Base-by-base conservation (phyloP, 1,140 invertebrate genomes). In the Tyrophagus putrescentiae region DNA sequence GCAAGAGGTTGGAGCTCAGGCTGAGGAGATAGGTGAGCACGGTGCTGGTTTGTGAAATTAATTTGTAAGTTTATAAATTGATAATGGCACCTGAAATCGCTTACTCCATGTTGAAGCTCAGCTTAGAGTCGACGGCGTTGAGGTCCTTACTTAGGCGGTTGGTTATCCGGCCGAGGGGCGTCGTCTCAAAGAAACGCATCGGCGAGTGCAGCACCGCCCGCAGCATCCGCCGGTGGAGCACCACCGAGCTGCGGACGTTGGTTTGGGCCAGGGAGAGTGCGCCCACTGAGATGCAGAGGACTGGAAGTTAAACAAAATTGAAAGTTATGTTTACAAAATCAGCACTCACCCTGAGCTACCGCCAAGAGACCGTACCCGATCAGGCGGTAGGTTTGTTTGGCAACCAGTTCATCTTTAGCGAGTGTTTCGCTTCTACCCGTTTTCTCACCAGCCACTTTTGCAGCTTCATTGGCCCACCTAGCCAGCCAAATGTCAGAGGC, bases 401-500 rank as follows among this genome's bases (percentile, higher is more conserved):
- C 11, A 50, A 11, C 9, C 16, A 61, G 32, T 62, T 59, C 16
- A 11, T 61, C 3, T 21, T 32, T 3, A 11, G 34, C 18, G 13
- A n/a, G n/a, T n/a, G n/a, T n/a, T n/a, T n/a, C n/a, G n/a, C n/a
- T n/a, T n/a, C n/a, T n/a, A n/a, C n/a, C n/a, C n/a, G n/a, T n/a
- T n/a, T n/a, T n/a, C n/a, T n/a, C n/a, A n/a, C 41, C 21, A 6
- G 54, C 28, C 7, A 29, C 21, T 29, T 44, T 16, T 4, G 54
- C 7, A 3, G 28, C 7, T 52, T 68, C 67, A 53, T 62, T 67
- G 5, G 66, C 52, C 67, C 68, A 97, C 52, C 76, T 68, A 64
- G 85, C 85, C 0, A 97, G 77, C 91, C 92, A 97, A 62, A 94
- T 75, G 74, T 92, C 96, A 27, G 89, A 85, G 62, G 84, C 85